Base-by-base conservation (phyloP, 2,888 invertebrate genomes). In the Cephalotes varians region DNA sequence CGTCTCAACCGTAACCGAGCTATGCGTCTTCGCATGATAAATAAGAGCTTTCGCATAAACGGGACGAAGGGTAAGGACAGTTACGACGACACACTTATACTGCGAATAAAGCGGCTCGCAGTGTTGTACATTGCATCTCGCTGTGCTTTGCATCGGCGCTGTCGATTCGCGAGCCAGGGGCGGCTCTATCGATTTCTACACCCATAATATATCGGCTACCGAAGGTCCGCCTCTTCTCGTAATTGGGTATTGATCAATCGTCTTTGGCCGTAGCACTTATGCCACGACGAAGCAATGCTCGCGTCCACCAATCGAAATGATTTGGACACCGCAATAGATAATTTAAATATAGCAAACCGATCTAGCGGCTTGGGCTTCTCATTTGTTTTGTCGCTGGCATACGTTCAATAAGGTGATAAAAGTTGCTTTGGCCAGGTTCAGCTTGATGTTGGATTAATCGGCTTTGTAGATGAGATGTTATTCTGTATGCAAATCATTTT, bases 51-150 rank as follows among this genome's bases (percentile, higher is more conserved):
- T 85, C 86, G 84, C 82, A 85, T 87, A 87, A 87, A 86, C 83
- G 79, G 69, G 28, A 34, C 76, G 83, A 58, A 56, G 73, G 40
- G 62, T 85, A 85, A 85, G 86, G 83, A 85, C 88, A 87, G 92
- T 90, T 91, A 88, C 83, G 88, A 88, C 90, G 88, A 90, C 88
- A 86, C 86, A 90, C 89, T 91, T 90, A 89, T 88, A 86, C 79
- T 77, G 81, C 82, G 85, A 87, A 86, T 86, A 87, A 88, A 86
- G 84, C 87, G 81, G 83, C 51, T 64, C 72, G 76, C 82, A 44
- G 81, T 82, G 65, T 86, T 89, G 82, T 73, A 47, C 65, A 34
- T 62, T 74, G 82, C 80, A 47, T 82, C 56, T 82, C 82, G 77
- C 74, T 81, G 80, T 56, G 56, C 34, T 34, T 73, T 56, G 74